phyloP scores from a whole-genome alignment of 2,888 invertebrate genomes.

The Lypha dubia region DNA sequence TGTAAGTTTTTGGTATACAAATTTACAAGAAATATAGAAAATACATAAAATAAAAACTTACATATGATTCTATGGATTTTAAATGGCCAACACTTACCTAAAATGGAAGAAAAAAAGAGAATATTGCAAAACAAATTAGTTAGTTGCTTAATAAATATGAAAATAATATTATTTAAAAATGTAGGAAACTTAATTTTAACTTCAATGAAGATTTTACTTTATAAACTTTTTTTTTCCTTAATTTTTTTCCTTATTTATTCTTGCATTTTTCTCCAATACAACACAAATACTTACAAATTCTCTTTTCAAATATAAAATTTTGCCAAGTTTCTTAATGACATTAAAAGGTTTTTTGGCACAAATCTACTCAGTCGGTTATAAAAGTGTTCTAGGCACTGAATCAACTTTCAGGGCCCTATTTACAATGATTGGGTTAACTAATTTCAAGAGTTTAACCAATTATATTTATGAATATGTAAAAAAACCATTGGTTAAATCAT shows the following conservation, averaged over 20 bases:
- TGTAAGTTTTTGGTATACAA: too few relatives aligned
- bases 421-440: too few relatives aligned
- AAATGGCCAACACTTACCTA: background rate
- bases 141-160: background rate
- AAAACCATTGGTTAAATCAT: too few relatives aligned
- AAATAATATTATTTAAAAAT: background rate
- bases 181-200: background rate
- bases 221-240: background rate
- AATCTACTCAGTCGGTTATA: background rate
- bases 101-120: background rate
- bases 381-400: background rate
- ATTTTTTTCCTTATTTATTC: background rate
- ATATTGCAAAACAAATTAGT: background rate
- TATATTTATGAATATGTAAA: too few relatives aligned
- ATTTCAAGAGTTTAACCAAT: too few relatives aligned
- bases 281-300: background rate
- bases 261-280: background rate
- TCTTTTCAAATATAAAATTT: background rate
- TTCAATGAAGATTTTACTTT: too few relatives aligned
- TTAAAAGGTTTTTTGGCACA: constrained; percentile 46
- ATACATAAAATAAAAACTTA: constrained; percentile 4
- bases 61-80: background rate
- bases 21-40: background rate
- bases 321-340: constrained; percentile 13
- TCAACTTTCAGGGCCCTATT: background rate